Evolutionary conservation across 2,113 vertebrate species (phyloP).

Genomic region (Ptilorrhoa leucosticta): DNA sequence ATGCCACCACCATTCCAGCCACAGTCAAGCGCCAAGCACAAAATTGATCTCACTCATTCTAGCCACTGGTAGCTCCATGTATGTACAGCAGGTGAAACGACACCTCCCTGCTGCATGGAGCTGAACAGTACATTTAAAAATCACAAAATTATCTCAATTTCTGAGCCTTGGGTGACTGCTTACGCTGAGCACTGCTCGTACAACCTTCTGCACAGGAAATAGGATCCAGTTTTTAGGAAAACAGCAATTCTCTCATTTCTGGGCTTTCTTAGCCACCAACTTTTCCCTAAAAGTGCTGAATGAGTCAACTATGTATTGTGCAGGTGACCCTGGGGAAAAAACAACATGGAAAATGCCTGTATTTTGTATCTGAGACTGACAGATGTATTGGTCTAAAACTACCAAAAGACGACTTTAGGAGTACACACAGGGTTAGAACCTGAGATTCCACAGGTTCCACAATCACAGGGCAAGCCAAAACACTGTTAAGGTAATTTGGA

Average conservation of each 20-base stretch:
- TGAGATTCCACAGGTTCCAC: background rate
- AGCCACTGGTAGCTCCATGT: background rate
- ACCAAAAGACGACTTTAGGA: background rate
- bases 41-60: background rate
- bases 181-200: background rate
- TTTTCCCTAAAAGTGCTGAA: background rate
- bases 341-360: fast-evolving
- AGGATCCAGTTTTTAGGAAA: background rate
- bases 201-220: background rate
- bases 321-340: background rate
- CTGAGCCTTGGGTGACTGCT: background rate
- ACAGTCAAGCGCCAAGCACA: background rate
- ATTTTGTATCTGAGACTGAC: background rate
- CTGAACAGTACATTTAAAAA: background rate
- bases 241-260: background rate
- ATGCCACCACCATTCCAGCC: background rate
- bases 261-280: background rate
- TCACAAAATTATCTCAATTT: background rate
- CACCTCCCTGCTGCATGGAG: background rate
- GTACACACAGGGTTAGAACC: background rate
- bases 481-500: background rate
- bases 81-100: background rate
- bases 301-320: background rate
- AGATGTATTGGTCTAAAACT: background rate
- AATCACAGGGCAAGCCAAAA: background rate